Base-by-base conservation (phyloP, 1,140 invertebrate species). In the Meloidogyne exigua region DNA sequence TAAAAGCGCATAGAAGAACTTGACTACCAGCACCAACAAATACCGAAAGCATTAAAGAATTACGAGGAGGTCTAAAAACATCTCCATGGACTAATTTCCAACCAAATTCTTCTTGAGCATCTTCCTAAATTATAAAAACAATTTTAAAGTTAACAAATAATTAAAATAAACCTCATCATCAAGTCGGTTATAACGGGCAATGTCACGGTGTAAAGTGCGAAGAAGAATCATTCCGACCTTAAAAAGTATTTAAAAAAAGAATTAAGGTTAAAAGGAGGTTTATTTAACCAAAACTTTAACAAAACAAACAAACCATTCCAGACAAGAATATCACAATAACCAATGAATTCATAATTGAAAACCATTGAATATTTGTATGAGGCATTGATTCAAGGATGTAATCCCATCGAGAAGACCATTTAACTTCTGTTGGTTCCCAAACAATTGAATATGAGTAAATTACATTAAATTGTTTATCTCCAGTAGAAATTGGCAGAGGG, bases 351-450 rank as follows among this genome's bases (percentile, higher is more conserved):
- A 91, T 87, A 77, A 82, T 81, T 12, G 82, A 95, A 85, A 99
- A 98, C 96, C 96, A 98, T 88, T 98, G 96, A 83, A 99, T 99
- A 89, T 98, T 98, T 0, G 95, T 95, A 85, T 98, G 94, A 0
- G 94, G 95, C 92, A 96, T 96, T 1, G 95, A 96, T 88, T 98
- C 94, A 66, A 99, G 89, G 79, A 99, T 96, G 87, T 99, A 99
- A 90, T 99, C 96, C 96, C 96, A 99, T 83, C 96, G 91, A 0
- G 95, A 98, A 0, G 95, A 96, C 96, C 96, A 99, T 89, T 96
- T 96, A 2, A 96, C 92, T 2, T 91, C 94, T 92, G 86, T 96
- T 92, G 88, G 90, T 42, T 91, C 89, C 89, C 94, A 98, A 57
- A 88, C 91, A 0, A 98, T 91, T 23, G 92, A 92, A 88, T 97